A percentile compares a stretch with the other conserved stretches of the same genome.
Conservation (phyloP, 2,888 invertebrate species). For the Eudasyphora cyanicolor region DNA sequence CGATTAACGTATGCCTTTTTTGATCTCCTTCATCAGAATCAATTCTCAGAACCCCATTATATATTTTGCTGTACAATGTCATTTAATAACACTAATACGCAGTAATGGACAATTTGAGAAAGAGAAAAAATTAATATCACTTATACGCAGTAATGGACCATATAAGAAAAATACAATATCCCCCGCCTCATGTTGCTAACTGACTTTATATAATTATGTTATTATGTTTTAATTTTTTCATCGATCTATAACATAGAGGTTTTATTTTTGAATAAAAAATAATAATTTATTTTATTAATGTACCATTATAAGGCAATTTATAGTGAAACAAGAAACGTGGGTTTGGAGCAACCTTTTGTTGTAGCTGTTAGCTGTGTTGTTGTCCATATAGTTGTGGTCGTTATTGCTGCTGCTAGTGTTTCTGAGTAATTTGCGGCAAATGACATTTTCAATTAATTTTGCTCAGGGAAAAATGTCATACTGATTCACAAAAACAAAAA, state of each 20-base stretch:
- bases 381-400: neutral
- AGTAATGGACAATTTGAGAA: too few species aligned
- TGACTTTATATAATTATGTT: too few species aligned
- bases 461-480: slow-evolving; percentile 50
- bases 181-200: too few species aligned
- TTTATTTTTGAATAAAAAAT: neutral
- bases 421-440: slow-evolving; percentile 64
- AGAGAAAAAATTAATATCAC: too few species aligned
- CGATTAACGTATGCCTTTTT: too few species aligned
- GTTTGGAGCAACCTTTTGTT: neutral
- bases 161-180: too few species aligned
- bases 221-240: neutral
- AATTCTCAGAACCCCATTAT: too few species aligned
- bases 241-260: too few species aligned
- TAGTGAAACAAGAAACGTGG: neutral
- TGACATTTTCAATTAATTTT: slow-evolving; percentile 76
- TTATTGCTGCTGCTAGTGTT: slow-evolving; percentile 23
- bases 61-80: too few species aligned
- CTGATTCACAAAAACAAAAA: slow-evolving; percentile 47
- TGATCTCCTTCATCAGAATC: too few species aligned
- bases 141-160: too few species aligned
- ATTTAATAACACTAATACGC: too few species aligned
- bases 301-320: slow-evolving; percentile 10
- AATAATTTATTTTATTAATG: neutral
- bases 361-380: neutral